phyloP scores from a whole-genome alignment of 2,888 invertebrate genomes.

The Tenthredo amoena region DNA sequence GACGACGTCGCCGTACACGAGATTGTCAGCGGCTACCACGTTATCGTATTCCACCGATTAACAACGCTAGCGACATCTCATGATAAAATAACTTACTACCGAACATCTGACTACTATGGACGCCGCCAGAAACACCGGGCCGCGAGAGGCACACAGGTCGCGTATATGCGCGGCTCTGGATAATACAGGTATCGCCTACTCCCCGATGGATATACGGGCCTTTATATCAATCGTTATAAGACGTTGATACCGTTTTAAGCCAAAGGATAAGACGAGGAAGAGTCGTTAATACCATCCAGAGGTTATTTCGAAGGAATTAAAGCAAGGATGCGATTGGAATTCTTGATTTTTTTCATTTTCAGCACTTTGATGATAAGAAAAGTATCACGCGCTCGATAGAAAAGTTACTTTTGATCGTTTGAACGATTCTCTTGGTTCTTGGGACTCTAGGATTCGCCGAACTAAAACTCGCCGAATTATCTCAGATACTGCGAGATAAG shows the following conservation, averaged over 20 bases:
- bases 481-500: not conserved
- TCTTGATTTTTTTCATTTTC: not conserved
- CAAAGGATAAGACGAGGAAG: too few species aligned
- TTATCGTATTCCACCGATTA: slow-evolving; percentile 28
- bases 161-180: not conserved
- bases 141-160: not conserved
- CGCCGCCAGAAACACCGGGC: not conserved
- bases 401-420: too few species aligned
- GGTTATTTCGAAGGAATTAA: not conserved
- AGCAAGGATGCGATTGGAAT: not conserved
- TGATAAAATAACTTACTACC: not conserved
- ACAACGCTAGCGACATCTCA: slow-evolving; percentile 26
- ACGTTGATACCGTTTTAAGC: not conserved
- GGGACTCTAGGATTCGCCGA: too few species aligned
- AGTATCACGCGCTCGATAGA: not conserved
- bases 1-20: slow-evolving; percentile 41
- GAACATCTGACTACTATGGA: not conserved
- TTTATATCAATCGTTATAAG: not conserved
- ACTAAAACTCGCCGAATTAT: not conserved
- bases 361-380: not conserved
- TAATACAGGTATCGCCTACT: slow-evolving; percentile 30
- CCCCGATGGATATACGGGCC: not conserved
- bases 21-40: slow-evolving; percentile 41
- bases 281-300: not conserved
- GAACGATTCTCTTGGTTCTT: too few species aligned